Base-by-base conservation (phyloP, 2,113 vertebrate species). In the Lethenteron camtschaticum region DNA sequence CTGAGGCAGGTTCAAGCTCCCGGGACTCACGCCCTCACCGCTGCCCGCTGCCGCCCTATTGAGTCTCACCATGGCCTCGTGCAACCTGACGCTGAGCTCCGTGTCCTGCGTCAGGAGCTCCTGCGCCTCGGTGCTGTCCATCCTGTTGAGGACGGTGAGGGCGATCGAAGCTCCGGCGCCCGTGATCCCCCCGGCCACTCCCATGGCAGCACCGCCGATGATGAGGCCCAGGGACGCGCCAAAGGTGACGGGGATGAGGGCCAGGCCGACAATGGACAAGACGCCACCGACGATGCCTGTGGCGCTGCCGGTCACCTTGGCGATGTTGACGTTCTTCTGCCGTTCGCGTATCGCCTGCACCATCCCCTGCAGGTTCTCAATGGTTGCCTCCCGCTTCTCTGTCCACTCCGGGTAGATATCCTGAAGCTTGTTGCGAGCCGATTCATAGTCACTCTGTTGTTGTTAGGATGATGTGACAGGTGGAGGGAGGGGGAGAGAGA, bases 111-210 rank as follows among this genome's bases (percentile, higher is more conserved):
- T 24, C 63, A 66, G n/a, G 9, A 66, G n/a, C 9, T 11, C 10
- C 10, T 66, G n/a, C 63, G 24, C 63, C 63, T 66, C 63, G n/a
- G n/a, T 66, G n/a, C 24, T 66, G n/a, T 66, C 24, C 24, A 66
- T 16, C n/a, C 24, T 9, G n/a, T 66, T 24, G n/a, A 16, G 63
- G 63, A 66, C 63, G 24, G 63, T 66, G n/a, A 16, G 63, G 9
- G 24, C 63, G 24, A 66, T 66, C n/a, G 63, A 66, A 16, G 63
- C 63, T 24, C 63, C 63, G n/a, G n/a, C 63, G 63, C n/a, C 63
- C n/a, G 63, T 66, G n/a, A 66, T 16, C 10, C 63, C 63, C 9
- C 63, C 63, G 9, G 63, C 63, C 10, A 11, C 63, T 9, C 63
- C 63, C 2, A 24, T 66, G n/a, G 10, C 63, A 16, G 63, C 63